These are phyloP conservation scores for Meteorus sp. DNA, from an alignment of 1,140 invertebrate species.

Conservation along the genomic window DNA sequence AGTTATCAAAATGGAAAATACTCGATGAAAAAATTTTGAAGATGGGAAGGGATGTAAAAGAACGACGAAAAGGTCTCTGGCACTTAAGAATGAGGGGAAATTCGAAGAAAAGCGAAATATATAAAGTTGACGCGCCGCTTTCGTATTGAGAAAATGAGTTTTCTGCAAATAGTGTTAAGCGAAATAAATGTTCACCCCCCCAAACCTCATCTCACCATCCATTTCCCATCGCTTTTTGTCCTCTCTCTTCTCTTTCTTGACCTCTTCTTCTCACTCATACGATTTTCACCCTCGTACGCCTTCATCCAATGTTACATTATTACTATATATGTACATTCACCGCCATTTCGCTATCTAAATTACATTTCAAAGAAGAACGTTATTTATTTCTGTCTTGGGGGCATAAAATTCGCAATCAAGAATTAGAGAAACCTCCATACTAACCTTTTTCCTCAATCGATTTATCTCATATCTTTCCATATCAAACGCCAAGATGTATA, in stretches of 20 bases:
- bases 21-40: too few species aligned
- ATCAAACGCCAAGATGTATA: too few species aligned
- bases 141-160: constrained; percentile 37
- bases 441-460: too few species aligned
- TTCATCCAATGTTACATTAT: not conserved
- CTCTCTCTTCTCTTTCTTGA: not conserved
- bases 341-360: constrained; percentile 43
- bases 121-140: too few species aligned
- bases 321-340: not conserved
- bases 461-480: too few species aligned
- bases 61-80: too few species aligned
- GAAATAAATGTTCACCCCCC: constrained; percentile 34
- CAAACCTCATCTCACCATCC: not conserved
- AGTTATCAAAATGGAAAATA: too few species aligned
- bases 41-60: too few species aligned
- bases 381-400: constrained; percentile 50
- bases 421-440: constrained; percentile 31
- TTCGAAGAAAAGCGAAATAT: too few species aligned
- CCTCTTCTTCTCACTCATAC: not conserved
- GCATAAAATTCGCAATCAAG: constrained; percentile 49
- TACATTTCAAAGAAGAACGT: constrained; percentile 47
- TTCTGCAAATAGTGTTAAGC: constrained; percentile 37
- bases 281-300: constrained; percentile 17
- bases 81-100: too few species aligned
- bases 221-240: constrained; percentile 2